Conservation (phyloP, 2,113 vertebrate species). For the Equus przewalskii region DNA sequence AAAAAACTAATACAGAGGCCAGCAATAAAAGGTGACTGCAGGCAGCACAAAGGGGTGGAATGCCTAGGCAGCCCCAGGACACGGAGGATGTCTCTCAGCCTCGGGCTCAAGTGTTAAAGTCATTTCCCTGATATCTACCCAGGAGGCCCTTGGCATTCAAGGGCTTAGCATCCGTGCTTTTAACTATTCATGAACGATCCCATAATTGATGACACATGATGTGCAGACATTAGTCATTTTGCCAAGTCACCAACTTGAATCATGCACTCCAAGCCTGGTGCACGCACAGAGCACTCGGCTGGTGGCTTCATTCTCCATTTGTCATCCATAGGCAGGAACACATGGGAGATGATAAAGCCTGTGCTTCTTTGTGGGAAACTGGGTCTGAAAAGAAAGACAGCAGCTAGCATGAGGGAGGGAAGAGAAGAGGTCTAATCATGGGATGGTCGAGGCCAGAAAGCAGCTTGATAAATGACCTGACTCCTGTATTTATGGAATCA, state of each 20-base stretch:
- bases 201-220: not conserved
- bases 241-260: not conserved
- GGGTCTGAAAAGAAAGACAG: not conserved
- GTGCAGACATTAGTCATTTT: not conserved
- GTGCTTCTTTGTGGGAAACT: not conserved
- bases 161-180: not conserved
- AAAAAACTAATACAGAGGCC: not conserved
- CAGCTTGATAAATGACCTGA: not conserved
- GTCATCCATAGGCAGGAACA: not conserved
- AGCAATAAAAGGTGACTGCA: not conserved
- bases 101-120: not conserved
- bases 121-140: not conserved
- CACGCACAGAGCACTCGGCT: not conserved
- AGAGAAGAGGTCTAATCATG: not conserved
- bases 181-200: not conserved
- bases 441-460: not conserved
- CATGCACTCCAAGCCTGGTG: not conserved
- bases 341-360: not conserved
- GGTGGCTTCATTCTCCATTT: not conserved
- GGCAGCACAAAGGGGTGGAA: accelerated
- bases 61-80: not conserved
- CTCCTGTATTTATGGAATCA: not conserved
- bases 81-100: not conserved
- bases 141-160: not conserved
- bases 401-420: not conserved